These are phyloP conservation scores for Hesperia comma DNA, from an alignment of 2,888 invertebrate species.

Conservation along the genomic window DNA sequence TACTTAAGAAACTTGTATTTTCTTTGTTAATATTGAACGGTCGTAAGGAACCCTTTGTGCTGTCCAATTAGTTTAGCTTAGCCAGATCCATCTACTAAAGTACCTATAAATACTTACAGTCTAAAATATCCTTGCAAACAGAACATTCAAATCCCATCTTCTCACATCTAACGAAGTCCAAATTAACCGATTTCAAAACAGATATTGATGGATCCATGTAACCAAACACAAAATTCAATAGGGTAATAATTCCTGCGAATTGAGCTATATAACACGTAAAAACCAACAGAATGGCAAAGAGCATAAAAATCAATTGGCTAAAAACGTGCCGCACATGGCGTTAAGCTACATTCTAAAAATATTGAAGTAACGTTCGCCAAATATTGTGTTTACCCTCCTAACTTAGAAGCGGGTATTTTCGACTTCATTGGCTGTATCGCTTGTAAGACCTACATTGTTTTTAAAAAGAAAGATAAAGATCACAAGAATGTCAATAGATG, in stretches of 20 bases:
- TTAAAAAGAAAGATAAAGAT: not conserved
- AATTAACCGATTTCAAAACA: too few species aligned
- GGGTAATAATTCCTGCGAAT: slow-evolving; percentile 9
- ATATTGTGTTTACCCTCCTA: slow-evolving; percentile 32
- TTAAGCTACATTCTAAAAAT: slow-evolving; percentile 28
- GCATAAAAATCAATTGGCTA: slow-evolving; percentile 31
- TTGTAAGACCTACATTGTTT: slow-evolving; percentile 5
- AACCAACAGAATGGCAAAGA: slow-evolving; percentile 9
- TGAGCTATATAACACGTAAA: slow-evolving; percentile 20
- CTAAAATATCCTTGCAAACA: too few species aligned
- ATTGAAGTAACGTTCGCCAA: slow-evolving; percentile 22
- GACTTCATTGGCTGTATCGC: not conserved
- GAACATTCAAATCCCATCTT: too few species aligned
- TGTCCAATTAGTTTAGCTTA: too few species aligned
- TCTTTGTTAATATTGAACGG: too few species aligned
- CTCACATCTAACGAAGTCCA: too few species aligned
- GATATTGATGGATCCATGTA: not conserved
- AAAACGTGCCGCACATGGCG: slow-evolving; percentile 36
- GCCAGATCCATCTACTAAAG: too few species aligned
- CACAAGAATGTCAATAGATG: too few species aligned
- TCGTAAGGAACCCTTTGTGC: too few species aligned
- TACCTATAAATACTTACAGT: too few species aligned
- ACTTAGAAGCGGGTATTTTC: slow-evolving; percentile 22
- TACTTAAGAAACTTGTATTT: too few species aligned
- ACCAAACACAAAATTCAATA: not conserved